Base-by-base conservation (phyloP, 2,888 invertebrate species). In the Chirona hameri region DNA sequence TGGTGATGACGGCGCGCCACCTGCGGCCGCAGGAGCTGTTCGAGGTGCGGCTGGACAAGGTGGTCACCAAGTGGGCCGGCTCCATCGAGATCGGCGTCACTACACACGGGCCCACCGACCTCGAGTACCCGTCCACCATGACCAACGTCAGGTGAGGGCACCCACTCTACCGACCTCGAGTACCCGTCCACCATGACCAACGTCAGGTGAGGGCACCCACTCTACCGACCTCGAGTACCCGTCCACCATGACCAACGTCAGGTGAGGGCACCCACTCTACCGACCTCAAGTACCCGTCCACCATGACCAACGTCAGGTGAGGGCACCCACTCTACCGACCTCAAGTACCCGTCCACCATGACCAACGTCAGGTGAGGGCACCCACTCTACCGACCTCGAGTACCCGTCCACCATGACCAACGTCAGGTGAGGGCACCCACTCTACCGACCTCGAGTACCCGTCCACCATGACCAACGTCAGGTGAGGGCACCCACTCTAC, bases 111-210 rank as follows among this genome's bases (percentile, higher is more conserved):
- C 95, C 97, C 0, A 92, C 93, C 82, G 94, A 95, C 87, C 89
- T 96, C 84, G 93, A 95, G 86, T 95, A 95, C 89, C 97, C 97
- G 48, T 96, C 95, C 86, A 97, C 96, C 81, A 96, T 97, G 96
- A 97, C 96, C 83, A 96, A 96, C 88, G 94, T 96, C 84, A 91
- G 93, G 93, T 93, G 87, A 88, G 90, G 81, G 82, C n/a, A n/a
- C n/a, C n/a, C n/a, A n/a, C 85, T 95, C 97, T 0, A 92, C 93
- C 82, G 94, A 95, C 87, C 89, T 96, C 84, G 93, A 95, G 86
- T 95, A 95, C 89, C 97, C 97, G 48, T 96, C 95, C 86, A 97
- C 96, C 81, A 96, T 97, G 96, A 97, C 96, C 83, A 96, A 96
- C 88, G 94, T 96, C 84, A 91, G 93, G 93, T 93, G 87, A 88